A percentile compares a stretch with the other conserved stretches of the same genome.
Evolutionary conservation across 2,888 invertebrate species (phyloP).

Genomic region (Lapara coniferarum): DNA sequence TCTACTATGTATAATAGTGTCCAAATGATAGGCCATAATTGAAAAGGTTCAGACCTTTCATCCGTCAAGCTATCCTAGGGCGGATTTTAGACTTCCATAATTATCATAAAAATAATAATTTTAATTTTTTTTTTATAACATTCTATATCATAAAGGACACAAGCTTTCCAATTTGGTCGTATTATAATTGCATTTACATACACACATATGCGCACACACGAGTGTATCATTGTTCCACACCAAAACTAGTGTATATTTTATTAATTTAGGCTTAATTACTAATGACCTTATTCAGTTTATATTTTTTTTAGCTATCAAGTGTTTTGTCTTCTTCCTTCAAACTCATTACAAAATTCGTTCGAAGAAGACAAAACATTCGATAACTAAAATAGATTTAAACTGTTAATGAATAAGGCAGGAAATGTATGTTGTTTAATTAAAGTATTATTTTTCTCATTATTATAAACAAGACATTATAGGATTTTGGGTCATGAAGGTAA

Average conservation of each 20-base stretch:
- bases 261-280: conserved; percentile 37
- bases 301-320: too few relatives aligned
- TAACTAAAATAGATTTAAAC: too few relatives aligned
- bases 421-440: conserved; percentile 36
- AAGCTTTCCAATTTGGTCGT: background rate
- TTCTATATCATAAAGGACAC: background rate
- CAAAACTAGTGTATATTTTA: conserved; percentile 42
- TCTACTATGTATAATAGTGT: too few relatives aligned
- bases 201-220: conserved; percentile 34
- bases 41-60: too few relatives aligned
- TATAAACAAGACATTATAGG: background rate
- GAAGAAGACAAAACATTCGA: too few relatives aligned
- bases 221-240: conserved; percentile 45
- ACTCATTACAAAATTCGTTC: too few relatives aligned
- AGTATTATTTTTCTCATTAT: conserved; percentile 43
- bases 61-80: too few relatives aligned
- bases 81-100: too few relatives aligned
- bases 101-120: too few relatives aligned
- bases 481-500: background rate
- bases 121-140: background rate
- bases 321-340: too few relatives aligned
- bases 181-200: conserved; percentile 12
- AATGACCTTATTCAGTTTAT: background rate
- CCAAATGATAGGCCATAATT: too few relatives aligned
- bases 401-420: too few relatives aligned